Evolutionary conservation across 2,113 vertebrate genomes (phyloP).

Genomic region (Donacobius atricapilla): DNA sequence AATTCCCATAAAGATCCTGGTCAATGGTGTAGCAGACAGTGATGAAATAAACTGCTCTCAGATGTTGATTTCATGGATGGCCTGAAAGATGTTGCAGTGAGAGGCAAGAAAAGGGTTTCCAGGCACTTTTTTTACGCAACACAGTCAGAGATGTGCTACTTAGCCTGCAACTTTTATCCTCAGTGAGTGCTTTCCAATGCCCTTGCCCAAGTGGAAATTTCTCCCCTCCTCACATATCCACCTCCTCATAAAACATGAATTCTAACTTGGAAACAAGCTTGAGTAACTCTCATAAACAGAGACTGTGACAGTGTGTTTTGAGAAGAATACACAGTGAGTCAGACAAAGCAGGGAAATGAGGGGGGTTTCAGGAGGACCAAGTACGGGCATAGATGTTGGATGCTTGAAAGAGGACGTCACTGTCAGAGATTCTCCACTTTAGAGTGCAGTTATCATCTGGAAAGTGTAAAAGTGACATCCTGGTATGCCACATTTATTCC

Average conservation of each 20-base stretch:
- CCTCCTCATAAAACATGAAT: neutral
- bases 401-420: slow-evolving; percentile 29
- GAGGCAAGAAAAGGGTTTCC: neutral
- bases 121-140: neutral
- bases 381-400: neutral
- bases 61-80: neutral
- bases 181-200: neutral
- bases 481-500: slow-evolving; percentile 51
- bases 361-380: slow-evolving; percentile 1
- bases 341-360: neutral
- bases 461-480: slow-evolving; percentile 55
- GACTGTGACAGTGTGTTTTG: neutral
- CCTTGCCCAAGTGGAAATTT: neutral
- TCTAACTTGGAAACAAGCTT: neutral
- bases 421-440: slow-evolving; percentile 48
- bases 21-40: neutral
- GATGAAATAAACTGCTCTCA: neutral
- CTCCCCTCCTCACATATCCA: neutral
- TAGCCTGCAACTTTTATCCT: neutral
- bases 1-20: neutral
- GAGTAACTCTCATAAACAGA: slow-evolving; percentile 17
- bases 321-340: slow-evolving; percentile 16
- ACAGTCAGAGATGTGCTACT: neutral
- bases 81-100: neutral
- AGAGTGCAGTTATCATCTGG: slow-evolving; percentile 54